A percentile compares a stretch with the other conserved stretches of the same genome.
phyloP scores from a whole-genome alignment of 2,888 invertebrate species.

The Carterocephalus palaemon region DNA sequence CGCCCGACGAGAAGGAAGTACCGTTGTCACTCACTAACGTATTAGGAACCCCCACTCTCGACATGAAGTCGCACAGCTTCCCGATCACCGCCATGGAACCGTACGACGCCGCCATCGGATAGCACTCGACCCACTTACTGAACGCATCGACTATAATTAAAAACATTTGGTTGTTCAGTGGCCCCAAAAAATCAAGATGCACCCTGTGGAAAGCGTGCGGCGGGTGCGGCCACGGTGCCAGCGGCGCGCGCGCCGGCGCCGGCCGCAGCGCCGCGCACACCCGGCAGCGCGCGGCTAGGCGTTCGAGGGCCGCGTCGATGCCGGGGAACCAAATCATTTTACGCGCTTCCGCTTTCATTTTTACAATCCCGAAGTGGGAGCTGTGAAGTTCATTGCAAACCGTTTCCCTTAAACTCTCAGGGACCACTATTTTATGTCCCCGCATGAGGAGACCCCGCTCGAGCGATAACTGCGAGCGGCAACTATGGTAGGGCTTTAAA shows the following conservation, averaged over 20 bases:
- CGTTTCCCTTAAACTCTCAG: background rate
- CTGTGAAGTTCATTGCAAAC: constrained; percentile 15
- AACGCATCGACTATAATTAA: constrained; percentile 5
- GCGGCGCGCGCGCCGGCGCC: constrained; percentile 1
- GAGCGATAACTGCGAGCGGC: constrained; percentile 22
- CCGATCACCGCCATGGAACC: background rate
- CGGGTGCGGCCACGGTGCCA: constrained; percentile 1
- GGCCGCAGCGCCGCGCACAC: constrained; percentile 4
- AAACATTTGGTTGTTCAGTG: background rate
- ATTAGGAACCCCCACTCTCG: constrained; percentile 3
- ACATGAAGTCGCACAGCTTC: constrained; percentile 6
- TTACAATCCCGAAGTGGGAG: constrained; percentile 1
- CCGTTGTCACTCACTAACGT: constrained; percentile 10
- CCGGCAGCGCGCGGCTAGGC: background rate
- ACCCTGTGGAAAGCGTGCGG: constrained; percentile 1
- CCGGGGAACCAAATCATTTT: background rate
- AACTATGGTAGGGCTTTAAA: constrained; percentile 25
- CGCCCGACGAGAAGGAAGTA: constrained; percentile 1
- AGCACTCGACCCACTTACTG: constrained; percentile 13
- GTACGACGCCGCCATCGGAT: constrained; percentile 1
- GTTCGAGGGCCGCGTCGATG: background rate
- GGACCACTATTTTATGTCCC: constrained; percentile 28
- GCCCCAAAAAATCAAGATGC: constrained; percentile 9
- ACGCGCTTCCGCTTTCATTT: background rate
- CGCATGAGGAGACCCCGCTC: constrained; percentile 28